Evolutionary conservation across 2,888 invertebrate genomes (phyloP).

Genomic region (Anagyrus pseudococci): DNA sequence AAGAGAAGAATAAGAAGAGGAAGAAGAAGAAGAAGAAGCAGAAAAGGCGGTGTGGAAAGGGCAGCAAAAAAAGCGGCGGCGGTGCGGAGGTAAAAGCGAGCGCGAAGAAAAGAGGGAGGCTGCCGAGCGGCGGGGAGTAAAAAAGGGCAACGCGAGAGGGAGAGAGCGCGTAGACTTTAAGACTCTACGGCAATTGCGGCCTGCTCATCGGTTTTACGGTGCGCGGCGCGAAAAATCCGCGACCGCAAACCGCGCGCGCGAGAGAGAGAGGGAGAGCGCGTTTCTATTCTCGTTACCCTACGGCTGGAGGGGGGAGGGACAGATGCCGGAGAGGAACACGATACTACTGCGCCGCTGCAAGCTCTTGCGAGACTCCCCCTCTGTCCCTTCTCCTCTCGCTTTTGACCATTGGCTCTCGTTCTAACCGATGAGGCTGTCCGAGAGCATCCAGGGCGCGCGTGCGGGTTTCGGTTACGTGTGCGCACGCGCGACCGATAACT

Average conservation of each 20-base stretch:
- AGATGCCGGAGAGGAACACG: conserved; percentile 42
- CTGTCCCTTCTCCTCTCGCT: not conserved
- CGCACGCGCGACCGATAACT: not conserved
- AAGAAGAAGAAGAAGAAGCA: not conserved
- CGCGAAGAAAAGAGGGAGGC: not conserved
- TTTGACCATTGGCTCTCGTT: too few relatives aligned
- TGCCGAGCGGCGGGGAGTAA: not conserved
- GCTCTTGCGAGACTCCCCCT: conserved; percentile 6
- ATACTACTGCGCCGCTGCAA: conserved; percentile 32
- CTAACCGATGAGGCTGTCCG: not conserved
- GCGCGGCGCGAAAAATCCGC: conserved; percentile 26
- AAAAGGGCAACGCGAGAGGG: not conserved
- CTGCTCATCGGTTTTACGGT: conserved; percentile 10
- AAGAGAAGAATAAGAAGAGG: not conserved
- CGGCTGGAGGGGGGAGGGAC: conserved; percentile 37
- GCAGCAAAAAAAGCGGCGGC: not conserved
- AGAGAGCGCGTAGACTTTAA: conserved; percentile 1
- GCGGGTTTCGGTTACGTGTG: not conserved
- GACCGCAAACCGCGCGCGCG: conserved; percentile 48
- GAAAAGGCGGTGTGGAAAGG: too few relatives aligned
- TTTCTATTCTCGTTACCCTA: conserved; percentile 52
- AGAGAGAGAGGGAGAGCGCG: conserved; percentile 17
- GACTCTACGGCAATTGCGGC: too few relatives aligned
- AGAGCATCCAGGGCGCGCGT: not conserved
- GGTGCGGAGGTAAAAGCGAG: not conserved